Conservation (phyloP, 2,113 vertebrate species). For the Brienomyrus brachyistius region DNA sequence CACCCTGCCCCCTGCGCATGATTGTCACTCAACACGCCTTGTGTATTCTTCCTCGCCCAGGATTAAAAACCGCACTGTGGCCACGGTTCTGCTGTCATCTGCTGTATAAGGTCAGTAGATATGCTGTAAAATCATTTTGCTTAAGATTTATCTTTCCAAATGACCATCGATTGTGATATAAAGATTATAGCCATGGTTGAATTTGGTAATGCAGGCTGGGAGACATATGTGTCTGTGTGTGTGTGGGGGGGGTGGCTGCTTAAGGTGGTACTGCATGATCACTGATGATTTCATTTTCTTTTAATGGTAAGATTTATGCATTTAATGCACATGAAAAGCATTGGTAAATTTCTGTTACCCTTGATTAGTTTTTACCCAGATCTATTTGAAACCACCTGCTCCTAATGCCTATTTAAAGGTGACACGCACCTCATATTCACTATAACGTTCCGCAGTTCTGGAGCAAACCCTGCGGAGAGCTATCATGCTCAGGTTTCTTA, state of each 20-base stretch:
- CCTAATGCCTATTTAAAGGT: neutral
- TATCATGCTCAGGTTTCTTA: neutral
- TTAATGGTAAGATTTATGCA: neutral
- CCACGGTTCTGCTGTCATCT: neutral
- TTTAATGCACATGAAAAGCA: neutral
- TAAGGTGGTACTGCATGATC: neutral
- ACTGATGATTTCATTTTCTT: neutral
- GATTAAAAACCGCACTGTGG: neutral
- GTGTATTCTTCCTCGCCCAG: slow-evolving; percentile 17
- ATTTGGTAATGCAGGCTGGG: neutral
- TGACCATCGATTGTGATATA: neutral
- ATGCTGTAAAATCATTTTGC: neutral
- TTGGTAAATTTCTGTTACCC: neutral
- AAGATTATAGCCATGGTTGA: neutral
- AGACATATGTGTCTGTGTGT: neutral
- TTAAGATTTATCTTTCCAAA: neutral
- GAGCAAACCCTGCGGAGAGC: neutral
- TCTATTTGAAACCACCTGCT: neutral
- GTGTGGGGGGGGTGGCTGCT: neutral
- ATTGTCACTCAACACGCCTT: slow-evolving; percentile 6
- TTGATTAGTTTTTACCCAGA: neutral
- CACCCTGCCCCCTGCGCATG: slow-evolving; percentile 25
- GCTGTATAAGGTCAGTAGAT: slow-evolving; percentile 20
- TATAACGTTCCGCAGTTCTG: neutral
- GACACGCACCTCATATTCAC: neutral